Conservation (phyloP, 30 jellyfish, hydroid and myxozoan genomes). For the Cassiopea xamachana region DNA sequence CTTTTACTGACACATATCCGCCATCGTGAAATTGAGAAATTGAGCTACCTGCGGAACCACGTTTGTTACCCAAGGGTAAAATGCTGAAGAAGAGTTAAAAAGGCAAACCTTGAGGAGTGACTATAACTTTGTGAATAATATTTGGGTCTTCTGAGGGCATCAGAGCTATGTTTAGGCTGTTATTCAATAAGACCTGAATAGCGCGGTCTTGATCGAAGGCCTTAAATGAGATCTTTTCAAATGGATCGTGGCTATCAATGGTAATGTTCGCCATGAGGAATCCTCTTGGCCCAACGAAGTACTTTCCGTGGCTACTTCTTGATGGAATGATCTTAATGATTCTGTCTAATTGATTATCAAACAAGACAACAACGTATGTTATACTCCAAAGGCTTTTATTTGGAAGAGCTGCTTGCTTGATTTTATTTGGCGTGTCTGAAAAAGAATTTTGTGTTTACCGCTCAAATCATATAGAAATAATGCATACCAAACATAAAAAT, state of each 20-base stretch:
- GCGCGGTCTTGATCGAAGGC: constrained; percentile 91
- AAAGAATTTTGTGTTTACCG: neutral
- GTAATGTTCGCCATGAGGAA: constrained; percentile 91
- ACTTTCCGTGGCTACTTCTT: constrained; percentile 96
- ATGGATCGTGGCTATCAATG: constrained; percentile 95
- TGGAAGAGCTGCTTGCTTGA: constrained; percentile 62
- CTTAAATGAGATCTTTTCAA: constrained; percentile 79
- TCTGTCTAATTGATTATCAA: constrained; percentile 96
- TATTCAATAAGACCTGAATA: constrained; percentile 62
- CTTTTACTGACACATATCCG: too few species aligned
- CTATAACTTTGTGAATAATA: constrained; percentile 53
- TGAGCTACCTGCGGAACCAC: neutral
- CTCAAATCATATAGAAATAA: too few species aligned
- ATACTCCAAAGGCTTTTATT: constrained; percentile 6
- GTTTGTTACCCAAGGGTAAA: neutral
- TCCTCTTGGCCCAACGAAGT: constrained; percentile 94
- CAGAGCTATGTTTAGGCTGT: constrained; percentile 65
- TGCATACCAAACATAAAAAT: too few species aligned
- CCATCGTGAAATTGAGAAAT: too few species aligned
- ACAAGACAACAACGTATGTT: constrained; percentile 83
- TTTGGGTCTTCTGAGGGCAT: constrained; percentile 67
- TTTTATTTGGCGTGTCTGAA: constrained; percentile 21
- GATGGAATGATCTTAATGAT: constrained; percentile 83
- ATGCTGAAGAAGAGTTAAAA: neutral
- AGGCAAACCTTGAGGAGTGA: constrained; percentile 94